Base-by-base conservation (phyloP, 2,797 vertebrate genomes). In the Parauchenoglanis ngamensis region DNA sequence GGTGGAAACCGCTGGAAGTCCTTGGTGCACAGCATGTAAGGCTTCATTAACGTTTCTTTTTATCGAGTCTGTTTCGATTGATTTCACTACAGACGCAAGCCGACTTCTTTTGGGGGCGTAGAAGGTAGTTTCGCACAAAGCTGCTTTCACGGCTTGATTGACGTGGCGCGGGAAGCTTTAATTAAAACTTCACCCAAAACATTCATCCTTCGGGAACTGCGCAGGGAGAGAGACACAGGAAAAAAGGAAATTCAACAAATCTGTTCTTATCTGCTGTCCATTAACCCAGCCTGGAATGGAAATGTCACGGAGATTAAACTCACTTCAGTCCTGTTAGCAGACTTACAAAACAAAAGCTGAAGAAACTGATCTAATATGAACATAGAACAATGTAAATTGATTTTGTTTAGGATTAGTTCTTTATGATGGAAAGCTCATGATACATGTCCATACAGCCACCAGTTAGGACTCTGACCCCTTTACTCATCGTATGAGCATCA, bases 151-250 rank as follows among this genome's bases (percentile, higher is more conserved):
- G 7, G 67, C 44, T 70, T 85, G 87, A 88, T 44, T 70, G 87
- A 84, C 77, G 19, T 67, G 77, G 59, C 31, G 25, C 59, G 3
- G 49, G 46, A 67, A 88, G 78, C 84, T 85, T 88, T 85, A 88
- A 88, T 88, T 88, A 85, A 85, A 88, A 82, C 85, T 85, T 82
- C 78, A 88, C 54, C 54, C 23, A 15, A 19, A 40, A 67, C 35
- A 61, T 82, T 84, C 76, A 76, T 82, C 84, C 67, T 65, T 15
- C 31, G 35, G 46, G 49, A 67, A 23, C 35, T 17, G n/a, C 7
- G 35, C 19, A 40, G 10, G 76, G 52, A 61, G 21, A 13, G n/a
- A 76, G 78, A 85, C 12, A 46, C 49, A 49, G 28, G 28, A 65
- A 65, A 21, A 75, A 40, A 56, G 23, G 31, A 44, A 54, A 83